Evolutionary conservation across 2,888 invertebrate genomes (phyloP), one percentile per base, ranked within the genome.

Genomic region (Latheticus oryzae): DNA sequence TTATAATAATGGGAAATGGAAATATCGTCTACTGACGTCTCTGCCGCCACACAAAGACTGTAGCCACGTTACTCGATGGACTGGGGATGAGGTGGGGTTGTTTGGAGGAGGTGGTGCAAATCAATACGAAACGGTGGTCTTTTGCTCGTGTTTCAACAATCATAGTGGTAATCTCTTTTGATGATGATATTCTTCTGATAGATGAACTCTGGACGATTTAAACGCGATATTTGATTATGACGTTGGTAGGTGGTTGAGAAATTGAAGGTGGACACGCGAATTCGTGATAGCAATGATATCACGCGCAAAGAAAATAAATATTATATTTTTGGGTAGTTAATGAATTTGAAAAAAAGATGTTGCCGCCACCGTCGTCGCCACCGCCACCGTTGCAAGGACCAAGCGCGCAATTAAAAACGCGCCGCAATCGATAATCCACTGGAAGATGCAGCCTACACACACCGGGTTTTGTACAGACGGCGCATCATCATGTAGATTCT

Each of bases 381-480:
- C 32, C 35, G 38, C 33, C 28, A 30, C 30, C 17, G 32, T 23
- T 40, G 56, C 62, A 55, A 57, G 58, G 58, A 61, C 61, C 62
- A 61, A 62, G 57, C 65, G 61, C 61, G 68, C 68, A 68, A 68
- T 68, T 68, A 69, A 69, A 69, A 69, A 69, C 67, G 67, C 68
- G 68, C 68, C 66, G 66, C 66, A 67, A 69, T 69, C 69, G 66
- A 69, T 69, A 69, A 65, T 63, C 63, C 65, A 38, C 55, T 8
- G 55, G 48, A 55, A 55, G 43, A 54, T 54, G 45, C 45, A 54
- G 53, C 53, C 52, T 50, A 50, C 50, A 50, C 45, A 19, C 45
- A n/a, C n/a, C n/a, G 17, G 32, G 30, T 30, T 32, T 11, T 8
- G 28, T 15, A 43, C 28, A 5, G 42, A 43, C 42, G 42, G 13